Evolutionary conservation across 2,797 vertebrate species (phyloP).

Genomic region (Sylvia borin): DNA sequence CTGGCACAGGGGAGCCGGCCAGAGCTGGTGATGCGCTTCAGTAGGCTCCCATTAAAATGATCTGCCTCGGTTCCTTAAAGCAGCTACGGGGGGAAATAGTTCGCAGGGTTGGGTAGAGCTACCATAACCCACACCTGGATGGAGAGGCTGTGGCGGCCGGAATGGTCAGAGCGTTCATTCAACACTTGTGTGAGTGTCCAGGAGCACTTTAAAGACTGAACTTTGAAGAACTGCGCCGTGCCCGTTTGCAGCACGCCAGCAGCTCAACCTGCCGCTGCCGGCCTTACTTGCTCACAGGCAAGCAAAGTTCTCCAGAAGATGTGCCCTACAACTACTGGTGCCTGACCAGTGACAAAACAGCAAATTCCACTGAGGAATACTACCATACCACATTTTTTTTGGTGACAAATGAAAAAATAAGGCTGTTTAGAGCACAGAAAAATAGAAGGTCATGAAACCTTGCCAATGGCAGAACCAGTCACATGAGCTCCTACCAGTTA

Average conservation of each 20-base stretch:
- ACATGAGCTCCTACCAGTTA: neutral
- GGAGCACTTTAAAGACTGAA: neutral
- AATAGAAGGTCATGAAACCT: neutral
- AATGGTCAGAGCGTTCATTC: neutral
- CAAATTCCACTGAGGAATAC: neutral
- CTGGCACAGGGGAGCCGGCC: neutral
- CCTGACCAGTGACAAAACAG: neutral
- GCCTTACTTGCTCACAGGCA: neutral
- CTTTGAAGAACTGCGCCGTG: accelerated
- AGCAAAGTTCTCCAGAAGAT: neutral
- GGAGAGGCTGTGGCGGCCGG: neutral
- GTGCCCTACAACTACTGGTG: neutral
- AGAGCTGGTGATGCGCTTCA: neutral
- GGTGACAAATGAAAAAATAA: neutral
- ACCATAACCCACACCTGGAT: accelerated
- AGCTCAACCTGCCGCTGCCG: neutral
- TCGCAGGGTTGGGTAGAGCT: neutral
- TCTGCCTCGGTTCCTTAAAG: neutral
- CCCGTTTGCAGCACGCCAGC: accelerated
- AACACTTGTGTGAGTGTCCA: accelerated
- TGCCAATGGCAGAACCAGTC: accelerated
- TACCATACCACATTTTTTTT: neutral
- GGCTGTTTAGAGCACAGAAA: neutral
- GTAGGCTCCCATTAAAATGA: neutral
- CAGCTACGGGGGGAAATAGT: neutral